Base-by-base conservation (phyloP, 1,140 invertebrate genomes). In the Drosophila murphyi region DNA sequence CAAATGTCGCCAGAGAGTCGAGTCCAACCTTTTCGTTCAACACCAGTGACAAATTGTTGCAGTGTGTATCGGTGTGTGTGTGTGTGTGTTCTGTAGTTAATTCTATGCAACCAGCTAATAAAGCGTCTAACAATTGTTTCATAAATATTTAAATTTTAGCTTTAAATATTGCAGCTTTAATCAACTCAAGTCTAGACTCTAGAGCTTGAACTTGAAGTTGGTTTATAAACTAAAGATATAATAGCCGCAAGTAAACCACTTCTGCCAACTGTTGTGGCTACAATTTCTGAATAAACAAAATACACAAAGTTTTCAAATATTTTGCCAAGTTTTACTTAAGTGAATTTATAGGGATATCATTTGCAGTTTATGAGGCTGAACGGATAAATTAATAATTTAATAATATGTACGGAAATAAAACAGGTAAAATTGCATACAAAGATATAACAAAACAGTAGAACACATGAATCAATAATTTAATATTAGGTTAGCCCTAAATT, bases 1-100 rank as follows among this genome's bases (percentile, higher is more conserved):
- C 80, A 89, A 88, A 89, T 88, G 80, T 83, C 80, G 82, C 80
- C 76, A 80, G 83, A 89, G 80, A 83, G 69, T 78, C 85, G 7
- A 63, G 76, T 20, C 20, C 72, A 79, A n/a, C n/a, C n/a, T n/a
- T 79, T 76, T 60, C 41, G 48, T 32, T 59, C 55, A 76, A 62
- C 57, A 68, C 41, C 76, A 69, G 52, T 80, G 75, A 86, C 72
- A 87, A 82, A 80, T 50, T 77, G 62, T 51, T 68, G 73, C 57
- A 60, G 31, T 54, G 39, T 70, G 12, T 72, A 35, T 35, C 4
- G 52, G 70, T 45, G 29, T 55, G 45, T 56, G 56, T 56, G 29
- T 55, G 65, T 78, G 48, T 74, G 80, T 47, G 56, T 32, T 47
- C 5, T 41, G 20, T 4, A 5, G 41, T 78, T 86, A 86, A 86